Evolutionary conservation across 2,888 invertebrate genomes (phyloP), one percentile per base, ranked within the genome.

Genomic region (Vannuccia rotundouncinata): DNA sequence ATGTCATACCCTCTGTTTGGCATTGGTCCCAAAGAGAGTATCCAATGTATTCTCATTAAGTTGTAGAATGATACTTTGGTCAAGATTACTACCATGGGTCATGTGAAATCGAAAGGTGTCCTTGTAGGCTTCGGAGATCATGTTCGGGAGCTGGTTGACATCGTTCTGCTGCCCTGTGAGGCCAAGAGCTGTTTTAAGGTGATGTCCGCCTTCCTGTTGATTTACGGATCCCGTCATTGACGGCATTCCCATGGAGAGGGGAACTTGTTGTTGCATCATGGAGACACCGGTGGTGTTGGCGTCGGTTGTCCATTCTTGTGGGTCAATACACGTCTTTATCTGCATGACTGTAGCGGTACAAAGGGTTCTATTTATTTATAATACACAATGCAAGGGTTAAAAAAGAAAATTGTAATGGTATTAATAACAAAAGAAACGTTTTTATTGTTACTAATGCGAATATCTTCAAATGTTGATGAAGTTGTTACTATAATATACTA

Each of bases 31-130:
- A 66, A 66, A 66, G 2, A 66, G 25, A 2, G 66, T 66, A 5
- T 66, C 66, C 25, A 66, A 27, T 27, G 66, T 66, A 27, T 2
- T 13, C 22, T 66, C 66, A 22, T 66, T 66, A 27, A 66, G 66
- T 5, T 17, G 2, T 5, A 66, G 66, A 66, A 66, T 66, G 25
- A 27, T 22, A 5, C 2, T 5, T 2, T 66, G 10, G 25, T 22
- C 10, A 2, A 66, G 66, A 66, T 22, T 22, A 2, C 25, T 17
- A 13, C 66, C 66, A 22, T 66, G 66, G 2, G 10, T 22, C 66
- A 66, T 22, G 66, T 75, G 75, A 27, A 31, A 31, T 27, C 75
- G 75, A 27, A 75, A 75, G 2, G 75, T 75, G 31, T 75, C 75
- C 29, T 10, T 75, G 22, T 31, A 75, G 29, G 75, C 75, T 29